Percentiles rank a stretch among this genome's conserved stretches.
Conservation (phyloP, 2,113 vertebrate species). For the Mastomys coucha region DNA sequence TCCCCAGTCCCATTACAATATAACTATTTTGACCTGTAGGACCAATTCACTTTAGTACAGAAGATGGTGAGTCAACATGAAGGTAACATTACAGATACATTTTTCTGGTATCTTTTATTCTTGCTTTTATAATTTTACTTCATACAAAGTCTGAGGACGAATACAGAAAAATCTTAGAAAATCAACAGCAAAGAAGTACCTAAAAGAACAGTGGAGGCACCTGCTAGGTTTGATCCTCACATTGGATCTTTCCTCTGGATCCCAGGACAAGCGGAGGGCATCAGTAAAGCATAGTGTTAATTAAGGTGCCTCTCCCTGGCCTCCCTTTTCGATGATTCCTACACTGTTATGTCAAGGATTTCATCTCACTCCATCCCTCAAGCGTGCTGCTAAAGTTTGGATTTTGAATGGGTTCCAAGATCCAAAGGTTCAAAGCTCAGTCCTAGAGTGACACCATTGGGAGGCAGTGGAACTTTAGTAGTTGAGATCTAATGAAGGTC, state of each 20-base stretch:
- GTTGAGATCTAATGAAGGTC: too few species aligned
- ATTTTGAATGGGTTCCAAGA: background rate
- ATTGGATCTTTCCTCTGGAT: background rate
- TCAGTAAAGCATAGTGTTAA: background rate
- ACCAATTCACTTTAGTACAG: background rate
- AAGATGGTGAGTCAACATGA: background rate
- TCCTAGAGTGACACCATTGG: too few species aligned
- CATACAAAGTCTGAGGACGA: background rate
- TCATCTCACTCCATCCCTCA: background rate
- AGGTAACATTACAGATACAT: background rate
- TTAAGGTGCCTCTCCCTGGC: background rate
- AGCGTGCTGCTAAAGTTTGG: background rate
- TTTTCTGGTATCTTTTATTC: constrained; percentile 12
- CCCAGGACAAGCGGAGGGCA: rapidly evolving
- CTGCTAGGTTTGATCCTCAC: rapidly evolving
- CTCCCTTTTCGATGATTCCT: background rate
- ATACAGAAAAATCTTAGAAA: background rate
- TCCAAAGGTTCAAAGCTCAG: background rate
- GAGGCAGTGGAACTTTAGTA: too few species aligned
- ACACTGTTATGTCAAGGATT: background rate
- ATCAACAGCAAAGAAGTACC: background rate
- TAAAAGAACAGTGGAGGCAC: rapidly evolving
- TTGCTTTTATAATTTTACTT: constrained; percentile 29
- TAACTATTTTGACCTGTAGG: background rate
- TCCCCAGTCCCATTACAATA: too few species aligned